Conservation (phyloP, 1,140 invertebrate genomes). For the Chironomus tepperi region DNA sequence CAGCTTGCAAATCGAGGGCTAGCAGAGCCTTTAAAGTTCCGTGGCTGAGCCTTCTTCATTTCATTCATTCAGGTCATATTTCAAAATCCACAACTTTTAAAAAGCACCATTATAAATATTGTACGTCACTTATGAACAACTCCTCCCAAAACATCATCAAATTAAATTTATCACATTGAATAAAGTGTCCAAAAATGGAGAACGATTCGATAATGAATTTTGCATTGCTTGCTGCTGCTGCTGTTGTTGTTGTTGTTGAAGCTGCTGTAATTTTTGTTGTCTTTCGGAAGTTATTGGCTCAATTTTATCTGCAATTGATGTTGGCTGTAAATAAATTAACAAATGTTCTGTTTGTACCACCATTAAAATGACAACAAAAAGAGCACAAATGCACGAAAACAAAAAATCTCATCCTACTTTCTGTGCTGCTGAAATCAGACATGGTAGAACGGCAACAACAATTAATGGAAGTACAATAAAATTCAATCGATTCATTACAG, state of each 20-base stretch:
- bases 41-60: too few relatives aligned
- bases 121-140: not conserved
- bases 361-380: not conserved
- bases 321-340: not conserved
- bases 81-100: too few relatives aligned
- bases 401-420: not conserved
- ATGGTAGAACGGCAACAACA: not conserved
- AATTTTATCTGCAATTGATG: constrained; percentile 17
- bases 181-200: not conserved
- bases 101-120: too few relatives aligned
- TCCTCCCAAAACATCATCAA: not conserved
- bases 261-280: not conserved
- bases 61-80: too few relatives aligned
- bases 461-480: not conserved
- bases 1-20: too few relatives aligned
- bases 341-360: too few relatives aligned
- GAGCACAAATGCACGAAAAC: not conserved
- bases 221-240: not conserved
- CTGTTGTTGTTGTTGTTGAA: not conserved
- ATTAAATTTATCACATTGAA: constrained; percentile 3
- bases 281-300: not conserved
- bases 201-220: not conserved
- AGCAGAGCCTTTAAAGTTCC: too few relatives aligned
- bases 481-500: constrained; percentile 18
- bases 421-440: not conserved